phyloP scores from a whole-genome alignment of 2,888 invertebrate species.

The Tricholauxania praeusta region DNA sequence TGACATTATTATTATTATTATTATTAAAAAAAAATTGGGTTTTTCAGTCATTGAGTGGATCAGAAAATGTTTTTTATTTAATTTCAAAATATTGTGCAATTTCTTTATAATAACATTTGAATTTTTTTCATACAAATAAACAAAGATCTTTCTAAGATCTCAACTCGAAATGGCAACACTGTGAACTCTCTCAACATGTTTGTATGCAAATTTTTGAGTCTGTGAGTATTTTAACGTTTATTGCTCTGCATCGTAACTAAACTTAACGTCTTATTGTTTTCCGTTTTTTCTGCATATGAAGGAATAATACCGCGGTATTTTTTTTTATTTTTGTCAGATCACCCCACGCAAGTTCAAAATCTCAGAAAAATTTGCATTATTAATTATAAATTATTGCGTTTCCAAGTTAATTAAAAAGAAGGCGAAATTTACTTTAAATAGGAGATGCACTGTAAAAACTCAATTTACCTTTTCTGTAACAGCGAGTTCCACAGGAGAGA shows the following conservation, averaged over 20 bases:
- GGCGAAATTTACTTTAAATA: neutral
- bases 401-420: neutral
- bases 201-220: constrained; percentile 9
- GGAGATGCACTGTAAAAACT: neutral
- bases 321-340: neutral
- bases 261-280: constrained; percentile 9
- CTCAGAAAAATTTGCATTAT: constrained; percentile 20
- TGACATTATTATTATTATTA: too few relatives aligned
- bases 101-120: neutral
- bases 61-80: neutral
- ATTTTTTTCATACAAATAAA: neutral
- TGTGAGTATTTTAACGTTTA: neutral
- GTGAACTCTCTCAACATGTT: neutral
- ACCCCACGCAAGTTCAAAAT: constrained; percentile 2
- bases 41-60: neutral
- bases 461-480: constrained; percentile 11
- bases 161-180: constrained; percentile 8
- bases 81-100: constrained; percentile 16
- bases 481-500: neutral
- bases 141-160: neutral
- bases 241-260: neutral
- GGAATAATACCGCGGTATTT: neutral
- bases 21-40: too few relatives aligned
- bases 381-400: constrained; percentile 14
- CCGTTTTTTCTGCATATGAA: neutral